Base-by-base conservation (phyloP, 2,888 invertebrate species). In the Polyploca ridens region DNA sequence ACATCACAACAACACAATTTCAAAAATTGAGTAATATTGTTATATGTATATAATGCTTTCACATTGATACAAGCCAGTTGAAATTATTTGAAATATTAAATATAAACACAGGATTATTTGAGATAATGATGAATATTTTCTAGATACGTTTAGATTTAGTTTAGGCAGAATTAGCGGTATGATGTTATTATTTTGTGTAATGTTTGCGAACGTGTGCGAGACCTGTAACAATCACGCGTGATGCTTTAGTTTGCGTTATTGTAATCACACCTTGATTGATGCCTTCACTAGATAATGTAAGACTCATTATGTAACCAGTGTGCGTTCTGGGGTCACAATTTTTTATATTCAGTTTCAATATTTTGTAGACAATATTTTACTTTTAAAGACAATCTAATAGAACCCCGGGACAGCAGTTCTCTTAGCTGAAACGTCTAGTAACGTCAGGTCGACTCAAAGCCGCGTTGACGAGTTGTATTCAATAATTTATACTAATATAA, bases 41-140 rank as follows among this genome's bases (percentile, higher is more conserved):
- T 92, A 85, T 93, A 88, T 93, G 93, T 93, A 93, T 93, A 93
- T 93, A 93, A 90, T 88, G 93, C 82, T 86, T 87, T 80, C 78
- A 77, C 76, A 78, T 78, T 70, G 68, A 73, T 74, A 79, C 70
- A 77, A 82, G 81, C 84, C 83, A 82, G 81, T 85, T 81, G 76
- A 80, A 81, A 81, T 78, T 72, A 76, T 65, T 76, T 73, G 61
- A 75, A 77, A 74, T 73, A 69, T 27, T 44, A 62, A 63, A 67
- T 73, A 71, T 70, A 67, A 70, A 75, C 74, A 73, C 74, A 73
- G 72, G 70, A 74, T 73, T 74, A 67, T 66, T 76, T 73, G 71
- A 54, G 54, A 65, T 69, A 69, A 71, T 69, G 70, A 75, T 79
- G 65, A 78, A 77, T 78, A 83, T 79, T 83, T 85, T 86, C 75